Evolutionary conservation across 1,140 invertebrate species (phyloP).

Genomic region (Tetraneura akinire): DNA sequence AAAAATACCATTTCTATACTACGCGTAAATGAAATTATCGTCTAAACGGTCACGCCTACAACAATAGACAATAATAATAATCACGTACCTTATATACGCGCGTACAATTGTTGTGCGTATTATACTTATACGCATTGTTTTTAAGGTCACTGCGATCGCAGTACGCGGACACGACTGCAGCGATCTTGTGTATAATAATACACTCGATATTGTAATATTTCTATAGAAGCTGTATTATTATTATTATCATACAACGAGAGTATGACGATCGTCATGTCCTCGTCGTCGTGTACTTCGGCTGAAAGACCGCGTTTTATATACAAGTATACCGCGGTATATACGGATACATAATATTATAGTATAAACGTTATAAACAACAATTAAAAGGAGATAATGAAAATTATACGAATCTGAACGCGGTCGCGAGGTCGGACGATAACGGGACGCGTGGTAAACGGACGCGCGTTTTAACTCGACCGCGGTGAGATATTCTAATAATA

Average conservation of each 20-base stretch:
- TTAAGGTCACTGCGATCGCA: slow-evolving; percentile 24
- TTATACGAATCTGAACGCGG: not conserved
- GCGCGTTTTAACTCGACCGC: not conserved
- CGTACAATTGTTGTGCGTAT: too few relatives aligned
- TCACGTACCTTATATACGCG: too few relatives aligned
- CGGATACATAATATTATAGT: too few relatives aligned
- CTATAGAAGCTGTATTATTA: too few relatives aligned
- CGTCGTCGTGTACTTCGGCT: not conserved
- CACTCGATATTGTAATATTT: too few relatives aligned
- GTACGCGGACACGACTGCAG: not conserved
- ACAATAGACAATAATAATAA: too few relatives aligned
- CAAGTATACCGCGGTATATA: not conserved
- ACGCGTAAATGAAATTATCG: not conserved
- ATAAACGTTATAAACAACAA: too few relatives aligned
- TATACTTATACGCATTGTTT: too few relatives aligned
- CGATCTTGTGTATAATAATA: too few relatives aligned
- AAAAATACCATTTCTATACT: too few relatives aligned
- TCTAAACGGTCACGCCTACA: slow-evolving; percentile 22
- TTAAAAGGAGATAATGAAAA: slow-evolving; percentile 28
- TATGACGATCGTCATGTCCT: not conserved
- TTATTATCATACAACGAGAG: too few relatives aligned
- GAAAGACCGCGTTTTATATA: not conserved
- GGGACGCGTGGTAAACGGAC: slow-evolving; percentile 29
- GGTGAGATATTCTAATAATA: not conserved
- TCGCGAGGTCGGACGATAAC: not conserved